Evolutionary conservation across 2,113 vertebrate genomes (phyloP).

Genomic region (Potamarius usumacintae): DNA sequence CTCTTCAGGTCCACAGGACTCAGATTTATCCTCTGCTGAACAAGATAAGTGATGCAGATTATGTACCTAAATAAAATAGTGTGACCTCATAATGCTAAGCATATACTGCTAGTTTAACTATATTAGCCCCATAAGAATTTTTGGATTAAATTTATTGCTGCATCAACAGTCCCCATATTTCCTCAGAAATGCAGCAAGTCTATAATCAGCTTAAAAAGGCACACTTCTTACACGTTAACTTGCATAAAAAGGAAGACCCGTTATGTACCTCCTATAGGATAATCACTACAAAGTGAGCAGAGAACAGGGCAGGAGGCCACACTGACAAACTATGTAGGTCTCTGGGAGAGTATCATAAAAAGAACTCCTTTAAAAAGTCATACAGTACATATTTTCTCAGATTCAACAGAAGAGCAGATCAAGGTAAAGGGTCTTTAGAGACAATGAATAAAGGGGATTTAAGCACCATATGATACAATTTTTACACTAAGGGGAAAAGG

Average conservation of each 20-base stretch:
- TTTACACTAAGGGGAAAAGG: neutral
- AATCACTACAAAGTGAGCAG: neutral
- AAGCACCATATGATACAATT: conserved; percentile 10
- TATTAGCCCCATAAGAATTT: neutral
- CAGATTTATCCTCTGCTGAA: conserved; percentile 55
- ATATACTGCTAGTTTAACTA: neutral
- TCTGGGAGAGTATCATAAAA: conserved; percentile 39
- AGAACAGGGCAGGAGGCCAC: neutral
- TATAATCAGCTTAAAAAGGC: neutral
- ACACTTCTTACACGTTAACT: neutral
- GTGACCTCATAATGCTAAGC: neutral
- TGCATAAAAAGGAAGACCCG: neutral
- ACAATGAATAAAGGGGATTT: neutral
- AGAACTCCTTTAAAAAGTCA: conserved; percentile 49
- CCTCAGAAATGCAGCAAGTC: neutral
- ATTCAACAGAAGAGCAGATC: conserved; percentile 35
- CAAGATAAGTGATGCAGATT: neutral
- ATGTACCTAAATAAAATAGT: conserved; percentile 13
- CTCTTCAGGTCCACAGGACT: conserved; percentile 45
- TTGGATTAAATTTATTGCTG: neutral
- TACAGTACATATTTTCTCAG: conserved; percentile 48
- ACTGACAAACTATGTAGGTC: conserved; percentile 39
- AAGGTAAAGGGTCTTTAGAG: conserved; percentile 51
- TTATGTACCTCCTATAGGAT: neutral
- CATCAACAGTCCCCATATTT: neutral